Evolutionary conservation across 1,140 invertebrate genomes (phyloP), one percentile per base, ranked within the genome.

Genomic region (Caenorhabditis latens): DNA sequence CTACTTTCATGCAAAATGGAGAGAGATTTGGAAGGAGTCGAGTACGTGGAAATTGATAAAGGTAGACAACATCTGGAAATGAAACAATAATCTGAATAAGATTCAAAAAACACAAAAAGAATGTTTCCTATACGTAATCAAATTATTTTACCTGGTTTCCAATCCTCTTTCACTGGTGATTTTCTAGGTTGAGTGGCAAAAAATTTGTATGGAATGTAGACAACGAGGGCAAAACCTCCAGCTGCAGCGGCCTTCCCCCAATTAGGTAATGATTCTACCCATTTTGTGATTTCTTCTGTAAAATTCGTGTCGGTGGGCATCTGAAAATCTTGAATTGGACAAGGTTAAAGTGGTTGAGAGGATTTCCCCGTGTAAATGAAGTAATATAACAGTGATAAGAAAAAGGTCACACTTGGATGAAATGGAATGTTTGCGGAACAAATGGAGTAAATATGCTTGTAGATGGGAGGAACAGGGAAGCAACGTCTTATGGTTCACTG

Each of bases 1-100:
- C 96, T 86, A 97, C 96, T 95, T 97, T 97, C 91, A 97, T 95
- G 94, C 96, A 97, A 93, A 96, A 97, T n/a, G 96, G 95, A 86
- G 96, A 97, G 84, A 96, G 94, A 53, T 96, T 97, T 48, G 96
- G 96, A 91, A 97, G 94, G 89, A 96, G 94, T 83, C 96, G 95
- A 21, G 90, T 92, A 92, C 97, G 95, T 43, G 95, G 95, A 93
- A 97, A 97, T 93, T 97, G 96, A 94, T 97, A 98, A 90, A 98
- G 94, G 94, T 98, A 98, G 86, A 97, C 88, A 4, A 79, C 71
- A 79, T 79, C 71, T 79, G 71, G 4, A 79, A 79, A 50, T 13
- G 3, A 50, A 40, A 3, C 3, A 13, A 40, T 32, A 5, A 7
- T 63, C 14, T 14, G n/a, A 58, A 58, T n/a, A 58, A n/a, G 1